Base-by-base conservation (phyloP, 1,140 invertebrate species). In the Tetramorium alpestre region DNA sequence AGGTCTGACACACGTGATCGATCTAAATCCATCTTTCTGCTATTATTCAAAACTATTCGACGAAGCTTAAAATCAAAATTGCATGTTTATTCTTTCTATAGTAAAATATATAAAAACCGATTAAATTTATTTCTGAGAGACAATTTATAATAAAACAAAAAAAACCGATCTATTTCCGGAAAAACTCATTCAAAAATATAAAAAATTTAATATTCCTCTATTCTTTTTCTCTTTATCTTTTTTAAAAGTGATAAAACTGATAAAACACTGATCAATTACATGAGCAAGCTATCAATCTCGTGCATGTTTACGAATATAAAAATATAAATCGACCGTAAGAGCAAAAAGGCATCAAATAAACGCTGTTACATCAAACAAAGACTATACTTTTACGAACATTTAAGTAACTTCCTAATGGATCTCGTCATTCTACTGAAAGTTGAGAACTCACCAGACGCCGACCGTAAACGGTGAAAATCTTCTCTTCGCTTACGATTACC, bases 331-430 rank as follows among this genome's bases (percentile, higher is more conserved):
- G n/a, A 75, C 18, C 28, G 13, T 25, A 44, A 84, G 44, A 75
- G 41, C 25, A 62, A 72, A 65, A 82, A 81, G 41, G 69, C 82
- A 65, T 87, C 72, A 85, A 85, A 89, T 70, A 56, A 86, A 56
- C 58, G 64, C 85, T 65, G 64, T 73, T 90, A 69, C 78, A 70
- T 88, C 70, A 77, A 90, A 85, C 60, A 70, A 91, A 89, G 84
- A 65, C 87, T 64, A 60, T 88, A 76, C 86, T 87, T 86, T 91
- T 78, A 92, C 87, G 88, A 93, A 92, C 87, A 88, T 92, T 93
- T 92, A 90, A 93, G 90, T 90, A 90, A 92, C 89, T 92, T 84
- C 64, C 88, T 93, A 92, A 93, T 93, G 92, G 88, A 70, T 86
- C 82, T 72, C 69, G 81, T 85, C 84, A 84, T 85, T 80, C 18